Percentiles rank a stretch among this genome's conserved stretches.
Conservation (phyloP, 1,140 invertebrate species). For the Leptonema lineaticorne region DNA sequence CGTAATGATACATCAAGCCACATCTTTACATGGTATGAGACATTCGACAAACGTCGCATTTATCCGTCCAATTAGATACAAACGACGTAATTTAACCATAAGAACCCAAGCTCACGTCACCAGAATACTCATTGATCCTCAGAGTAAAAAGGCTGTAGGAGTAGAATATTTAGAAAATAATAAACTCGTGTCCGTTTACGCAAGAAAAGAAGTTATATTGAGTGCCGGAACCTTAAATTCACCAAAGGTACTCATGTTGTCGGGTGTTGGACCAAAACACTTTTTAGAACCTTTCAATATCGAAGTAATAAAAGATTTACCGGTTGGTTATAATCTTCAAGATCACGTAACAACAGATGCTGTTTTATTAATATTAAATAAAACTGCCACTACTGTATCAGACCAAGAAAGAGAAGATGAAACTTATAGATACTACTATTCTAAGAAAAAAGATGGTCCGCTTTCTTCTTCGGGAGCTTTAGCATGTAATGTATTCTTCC, state of each 20-base stretch:
- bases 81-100: slow-evolving; percentile 71
- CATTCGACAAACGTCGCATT: slow-evolving; percentile 73
- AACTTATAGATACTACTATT: slow-evolving; percentile 53
- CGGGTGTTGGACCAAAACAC: slow-evolving; percentile 69
- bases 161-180: slow-evolving; percentile 60
- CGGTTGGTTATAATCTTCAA: slow-evolving; percentile 76
- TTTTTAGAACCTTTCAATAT: slow-evolving; percentile 59
- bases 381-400: slow-evolving; percentile 50
- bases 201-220: slow-evolving; percentile 71
- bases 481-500: slow-evolving; percentile 57
- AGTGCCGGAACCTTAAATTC: slow-evolving; percentile 70
- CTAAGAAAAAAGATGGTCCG: slow-evolving; percentile 51
- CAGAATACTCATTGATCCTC: slow-evolving; percentile 70
- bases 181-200: slow-evolving; percentile 49
- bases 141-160: slow-evolving; percentile 67
- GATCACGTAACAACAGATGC: slow-evolving; percentile 69
- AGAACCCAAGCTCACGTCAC: slow-evolving; percentile 69
- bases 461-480: slow-evolving; percentile 55
- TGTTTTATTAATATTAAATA: slow-evolving; percentile 58
- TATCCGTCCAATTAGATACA: slow-evolving; percentile 67
- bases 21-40: slow-evolving; percentile 62
- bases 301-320: slow-evolving; percentile 61
- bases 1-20: slow-evolving; percentile 60
- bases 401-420: slow-evolving; percentile 53
- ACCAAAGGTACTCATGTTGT: slow-evolving; percentile 73